Evolutionary conservation across 2,888 invertebrate genomes (phyloP), one percentile per base, ranked within the genome.

Genomic region (Acholoe squamosa): DNA sequence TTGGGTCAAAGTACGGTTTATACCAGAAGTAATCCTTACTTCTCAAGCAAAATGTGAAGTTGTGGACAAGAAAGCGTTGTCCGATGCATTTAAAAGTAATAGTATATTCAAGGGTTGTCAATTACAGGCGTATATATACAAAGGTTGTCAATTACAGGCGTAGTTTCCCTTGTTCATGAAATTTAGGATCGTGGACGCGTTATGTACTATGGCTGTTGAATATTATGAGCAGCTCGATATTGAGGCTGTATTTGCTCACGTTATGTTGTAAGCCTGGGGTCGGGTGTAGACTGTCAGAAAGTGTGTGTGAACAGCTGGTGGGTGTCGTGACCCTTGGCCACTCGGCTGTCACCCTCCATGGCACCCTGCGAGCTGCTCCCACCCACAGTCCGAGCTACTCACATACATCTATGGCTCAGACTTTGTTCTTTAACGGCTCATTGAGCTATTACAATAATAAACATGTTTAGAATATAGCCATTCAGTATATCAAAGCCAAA

Each of bases 301-400:
- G 43, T 16, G 19, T 80, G 80, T 80, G 80, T 80, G 80, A 80
- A 80, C 80, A 80, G 80, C 80, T 80, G 80, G 80, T 43, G 80
- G 33, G 34, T 80, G 80, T 80, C 80, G 34, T 80, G 80, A 43
- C 80, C 80, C 25, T n/a, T 80, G 19, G 22, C 19, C 80, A 25
- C 80, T 80, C 80, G 1, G 22, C 80, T 80, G 80, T 80, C 80
- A 43, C 80, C 80, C 34, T n/a, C 71, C 28, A 28, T 28, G 25
- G 71, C 71, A n/a, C 14, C 28, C 25, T 33, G 33, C 34, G 80
- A 80, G 80, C n/a, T 34, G 80, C 43, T 80, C 43, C 43, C 34
- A 25, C 25, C 71, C 71, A 71, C 71, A 71, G 71, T 3, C 71
- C 71, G 71, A 71, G 71, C 71, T 5, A 28, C 71, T 71, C 71